Evolutionary conservation across 2,113 vertebrate genomes (phyloP).

Genomic region (Amblyornis subalaris): DNA sequence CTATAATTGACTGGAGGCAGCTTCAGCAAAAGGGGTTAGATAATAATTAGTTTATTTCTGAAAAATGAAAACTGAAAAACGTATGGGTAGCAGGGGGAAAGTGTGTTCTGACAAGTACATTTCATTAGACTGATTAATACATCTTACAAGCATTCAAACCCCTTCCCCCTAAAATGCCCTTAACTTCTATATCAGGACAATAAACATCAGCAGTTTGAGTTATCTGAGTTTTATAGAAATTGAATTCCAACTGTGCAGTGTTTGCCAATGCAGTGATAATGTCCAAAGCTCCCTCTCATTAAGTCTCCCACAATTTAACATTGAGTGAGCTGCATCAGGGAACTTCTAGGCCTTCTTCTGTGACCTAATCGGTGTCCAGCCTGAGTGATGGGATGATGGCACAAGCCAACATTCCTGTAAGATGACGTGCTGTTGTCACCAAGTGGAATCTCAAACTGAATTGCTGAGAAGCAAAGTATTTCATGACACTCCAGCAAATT

Average conservation of each 20-base stretch:
- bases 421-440: background rate
- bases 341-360: background rate
- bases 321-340: background rate
- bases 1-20: background rate
- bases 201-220: background rate
- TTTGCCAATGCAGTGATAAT: background rate
- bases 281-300: background rate
- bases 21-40: background rate
- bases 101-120: background rate
- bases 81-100: background rate
- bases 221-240: background rate
- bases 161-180: background rate
- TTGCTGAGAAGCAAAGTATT: background rate
- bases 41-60: background rate
- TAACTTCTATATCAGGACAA: background rate
- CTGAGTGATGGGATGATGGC: background rate
- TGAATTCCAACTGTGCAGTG: background rate
- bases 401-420: background rate
- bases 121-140: background rate
- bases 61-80: background rate
- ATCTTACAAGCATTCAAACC: background rate
- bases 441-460: background rate
- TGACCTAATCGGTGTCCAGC: background rate
- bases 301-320: background rate
- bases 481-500: background rate